Evolutionary conservation across 2,113 vertebrate genomes (phyloP), one percentile per base, ranked within the genome.

Genomic region (Epinephelus moara): DNA sequence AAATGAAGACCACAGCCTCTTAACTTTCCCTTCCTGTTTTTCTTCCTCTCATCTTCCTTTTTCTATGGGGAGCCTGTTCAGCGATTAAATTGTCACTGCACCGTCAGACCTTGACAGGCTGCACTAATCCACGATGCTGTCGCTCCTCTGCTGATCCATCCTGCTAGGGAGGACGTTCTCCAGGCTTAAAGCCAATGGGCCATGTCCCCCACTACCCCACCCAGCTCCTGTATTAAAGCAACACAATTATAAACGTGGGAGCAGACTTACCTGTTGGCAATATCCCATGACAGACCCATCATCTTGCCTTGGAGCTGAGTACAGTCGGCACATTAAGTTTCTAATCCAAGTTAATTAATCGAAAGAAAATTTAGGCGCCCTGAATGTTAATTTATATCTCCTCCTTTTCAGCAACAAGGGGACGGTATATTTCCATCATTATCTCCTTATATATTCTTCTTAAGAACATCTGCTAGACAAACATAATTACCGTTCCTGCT

Each of bases 31-130:
- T 55, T 76, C 75, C 78, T 78, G 75, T 75, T 89, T 83, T 77
- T 71, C 61, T 86, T 80, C 75, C 33, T 70, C 75, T 85, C 75
- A 50, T 89, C 82, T 77, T 90, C 55, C 57, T 17, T 74, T 88
- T 88, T 75, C 76, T 81, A 67, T 33, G 74, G 87, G 84, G 83
- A 93, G 83, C 80, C 82, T 90, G 90, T 91, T 81, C 57, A 77
- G 86, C 84, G 89, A 95, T 95, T 95, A 96, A 94, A 95, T 92
- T 95, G 94, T 96, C 91, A 94, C 77, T 49, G 81, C 76, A 56
- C 84, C 85, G 83, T 93, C 95, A 92, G 92, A 94, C 92, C 88
- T 93, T 86, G 91, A 93, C 92, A 93, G 87, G 88, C 90, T 85
- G 89, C 87, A 88, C 92, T 95, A 95, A 95, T 95, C 94, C 95